phyloP scores from a whole-genome alignment of 2,797 vertebrate species.

The Chiroxiphia lanceolata region DNA sequence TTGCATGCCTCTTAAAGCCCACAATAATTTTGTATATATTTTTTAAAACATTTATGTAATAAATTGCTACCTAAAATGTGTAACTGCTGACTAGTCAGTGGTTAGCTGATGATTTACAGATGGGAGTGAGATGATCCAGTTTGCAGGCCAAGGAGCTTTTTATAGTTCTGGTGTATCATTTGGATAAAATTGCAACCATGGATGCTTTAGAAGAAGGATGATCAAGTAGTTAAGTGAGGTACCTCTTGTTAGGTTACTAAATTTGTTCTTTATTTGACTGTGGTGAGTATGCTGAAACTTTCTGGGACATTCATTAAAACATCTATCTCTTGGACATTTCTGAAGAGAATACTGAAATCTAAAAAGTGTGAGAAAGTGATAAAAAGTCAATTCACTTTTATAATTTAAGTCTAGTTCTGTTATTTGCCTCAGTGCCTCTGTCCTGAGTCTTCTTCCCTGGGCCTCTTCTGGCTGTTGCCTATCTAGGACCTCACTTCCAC shows the following conservation, averaged over 20 bases:
- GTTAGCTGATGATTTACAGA: conserved; percentile 58
- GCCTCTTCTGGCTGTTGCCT: neutral
- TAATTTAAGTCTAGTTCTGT: neutral
- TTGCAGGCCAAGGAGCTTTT: conserved; percentile 15
- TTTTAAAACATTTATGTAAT: conserved; percentile 21
- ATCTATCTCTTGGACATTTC: neutral
- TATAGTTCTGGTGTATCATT: conserved; percentile 46
- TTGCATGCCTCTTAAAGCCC: conserved; percentile 4
- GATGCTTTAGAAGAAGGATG: neutral
- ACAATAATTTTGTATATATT: neutral
- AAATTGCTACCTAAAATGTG: conserved; percentile 50
- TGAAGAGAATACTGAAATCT: neutral
- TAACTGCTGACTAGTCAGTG: conserved; percentile 54
- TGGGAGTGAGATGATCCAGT: conserved; percentile 21
- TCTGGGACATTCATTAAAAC: neutral
- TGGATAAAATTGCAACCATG: conserved; percentile 2
- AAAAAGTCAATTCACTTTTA: neutral
- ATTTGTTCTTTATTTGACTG: neutral
- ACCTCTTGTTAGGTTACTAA: neutral
- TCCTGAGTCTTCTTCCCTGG: neutral
- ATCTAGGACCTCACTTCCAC: neutral
- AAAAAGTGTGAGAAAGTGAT: neutral
- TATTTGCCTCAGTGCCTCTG: neutral
- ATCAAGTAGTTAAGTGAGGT: conserved; percentile 10
- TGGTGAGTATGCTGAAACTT: neutral